These are phyloP conservation scores for Caenorhabditis plicata DNA, from an alignment of 2,888 invertebrate genomes.

Conservation along the genomic window DNA sequence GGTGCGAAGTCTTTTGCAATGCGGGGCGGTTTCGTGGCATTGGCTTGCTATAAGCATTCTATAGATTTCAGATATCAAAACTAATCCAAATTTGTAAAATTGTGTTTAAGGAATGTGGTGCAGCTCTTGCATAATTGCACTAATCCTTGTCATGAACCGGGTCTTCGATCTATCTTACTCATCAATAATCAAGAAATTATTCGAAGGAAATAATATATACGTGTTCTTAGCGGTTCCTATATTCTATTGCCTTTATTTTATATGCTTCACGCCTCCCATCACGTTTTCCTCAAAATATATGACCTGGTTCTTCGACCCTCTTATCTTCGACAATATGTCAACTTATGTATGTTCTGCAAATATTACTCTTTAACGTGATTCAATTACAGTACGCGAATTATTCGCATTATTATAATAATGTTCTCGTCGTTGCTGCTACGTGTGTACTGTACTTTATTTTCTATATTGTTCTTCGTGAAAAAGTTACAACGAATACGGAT, in stretches of 20 bases:
- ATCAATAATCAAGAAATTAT: background rate
- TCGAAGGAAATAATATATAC: slow-evolving; percentile 9
- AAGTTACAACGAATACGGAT: slow-evolving; percentile 10
- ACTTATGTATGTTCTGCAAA: slow-evolving; percentile 2
- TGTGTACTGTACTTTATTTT: slow-evolving; percentile 16
- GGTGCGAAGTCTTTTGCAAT: no score
- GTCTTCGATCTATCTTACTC: slow-evolving; percentile 4
- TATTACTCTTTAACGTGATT: background rate
- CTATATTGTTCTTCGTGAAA: slow-evolving; percentile 14
- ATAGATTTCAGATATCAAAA: no score
- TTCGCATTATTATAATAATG: slow-evolving; percentile 24
- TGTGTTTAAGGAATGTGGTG: slow-evolving; percentile 24
- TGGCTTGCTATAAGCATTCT: no score
- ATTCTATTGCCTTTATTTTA: slow-evolving; percentile 15
- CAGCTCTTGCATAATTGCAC: slow-evolving; percentile 15
- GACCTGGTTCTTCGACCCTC: slow-evolving; percentile 23
- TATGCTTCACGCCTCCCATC: slow-evolving; percentile 19
- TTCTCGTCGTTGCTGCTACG: slow-evolving; percentile 21
- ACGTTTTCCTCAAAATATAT: slow-evolving; percentile 11
- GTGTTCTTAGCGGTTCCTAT: slow-evolving; percentile 8
- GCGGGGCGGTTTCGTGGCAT: no score
- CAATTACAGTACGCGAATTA: slow-evolving; percentile 20
- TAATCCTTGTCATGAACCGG: slow-evolving; percentile 17
- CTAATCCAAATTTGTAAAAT: no score
- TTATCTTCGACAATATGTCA: slow-evolving; percentile 12